Conservation (phyloP, 2,888 invertebrate genomes). For the Ariolimax columbianus region DNA sequence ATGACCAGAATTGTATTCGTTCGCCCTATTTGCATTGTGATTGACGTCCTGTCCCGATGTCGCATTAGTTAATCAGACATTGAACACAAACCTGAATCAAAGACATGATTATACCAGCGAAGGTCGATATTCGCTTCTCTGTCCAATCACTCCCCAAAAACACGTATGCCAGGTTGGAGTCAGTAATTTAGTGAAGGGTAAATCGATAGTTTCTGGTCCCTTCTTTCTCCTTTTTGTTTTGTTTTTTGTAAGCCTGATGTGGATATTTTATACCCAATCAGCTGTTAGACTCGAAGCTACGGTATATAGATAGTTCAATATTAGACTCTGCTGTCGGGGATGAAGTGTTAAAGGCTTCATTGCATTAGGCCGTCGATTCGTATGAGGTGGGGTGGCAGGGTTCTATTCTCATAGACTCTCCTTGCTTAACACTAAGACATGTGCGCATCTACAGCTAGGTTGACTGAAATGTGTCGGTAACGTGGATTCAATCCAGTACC, state of each 20-base stretch:
- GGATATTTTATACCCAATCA: background rate
- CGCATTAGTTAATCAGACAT: background rate
- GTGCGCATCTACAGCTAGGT: no score
- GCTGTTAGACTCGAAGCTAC: background rate
- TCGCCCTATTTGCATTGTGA: background rate
- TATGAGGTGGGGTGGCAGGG: no score
- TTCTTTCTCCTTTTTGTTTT: background rate
- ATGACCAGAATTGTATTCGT: no score
- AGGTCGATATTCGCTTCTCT: background rate
- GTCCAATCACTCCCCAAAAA: background rate
- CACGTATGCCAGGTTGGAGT: background rate
- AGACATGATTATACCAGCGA: background rate
- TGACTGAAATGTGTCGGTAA: no score
- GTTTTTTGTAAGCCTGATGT: background rate
- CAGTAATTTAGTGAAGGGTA: background rate
- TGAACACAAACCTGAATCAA: conserved; percentile 1
- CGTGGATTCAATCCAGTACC: no score
- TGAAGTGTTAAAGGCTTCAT: no score
- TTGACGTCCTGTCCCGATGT: background rate
- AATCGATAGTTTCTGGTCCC: background rate
- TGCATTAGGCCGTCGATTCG: no score
- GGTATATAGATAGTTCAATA: no score
- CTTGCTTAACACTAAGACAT: no score
- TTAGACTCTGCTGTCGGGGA: no score
- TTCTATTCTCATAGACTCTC: no score